Evolutionary conservation across 2,113 vertebrate species (phyloP), one percentile per base, ranked within the genome.

Genomic region (Panthera tigris): DNA sequence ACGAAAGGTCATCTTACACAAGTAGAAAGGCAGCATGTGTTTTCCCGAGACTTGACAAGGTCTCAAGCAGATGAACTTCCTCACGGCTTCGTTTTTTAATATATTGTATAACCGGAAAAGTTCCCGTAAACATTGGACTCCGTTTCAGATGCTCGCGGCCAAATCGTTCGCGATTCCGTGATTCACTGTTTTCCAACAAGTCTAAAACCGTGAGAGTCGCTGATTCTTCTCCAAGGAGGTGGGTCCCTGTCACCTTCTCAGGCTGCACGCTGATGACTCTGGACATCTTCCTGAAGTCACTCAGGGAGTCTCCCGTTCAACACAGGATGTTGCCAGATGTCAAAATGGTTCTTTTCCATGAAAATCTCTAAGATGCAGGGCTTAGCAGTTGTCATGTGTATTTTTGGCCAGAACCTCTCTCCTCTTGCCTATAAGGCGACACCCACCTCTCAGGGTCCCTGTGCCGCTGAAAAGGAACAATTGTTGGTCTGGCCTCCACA

Each of bases 181-280:
- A 18, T 79, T n/a, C 16, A 15, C 65, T 79, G 21, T n/a, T 63
- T 65, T 65, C 10, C 15, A 33, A 65, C 27, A 29, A 36, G 15
- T 29, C 41, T 50, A 50, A 65, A n/a, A 65, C 29, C 41, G 36
- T 11, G 48, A 3, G 15, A 13, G 16, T 18, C 19, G 15, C 41
- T 50, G 8, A 3, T 66, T 65, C 19, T 90, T 63, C 48, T 66
- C 57, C 79, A 50, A 50, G 18, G 12, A 27, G 5, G 5, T 9
- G 21, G 25, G 41, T 19, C 45, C 11, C 36, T 55, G 7, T n/a
- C 87, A 6, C 13, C 29, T 33, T 15, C 57, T 48, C 10, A 4
- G 5, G 25, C 16, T 25, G 9, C 33, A 10, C 0, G 0, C 5
- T 9, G 61, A 66, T 80, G 76, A 12, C 31, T 9, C 1, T 21